Conservation (phyloP, 2,113 vertebrate genomes). For the Stegastes partitus region DNA sequence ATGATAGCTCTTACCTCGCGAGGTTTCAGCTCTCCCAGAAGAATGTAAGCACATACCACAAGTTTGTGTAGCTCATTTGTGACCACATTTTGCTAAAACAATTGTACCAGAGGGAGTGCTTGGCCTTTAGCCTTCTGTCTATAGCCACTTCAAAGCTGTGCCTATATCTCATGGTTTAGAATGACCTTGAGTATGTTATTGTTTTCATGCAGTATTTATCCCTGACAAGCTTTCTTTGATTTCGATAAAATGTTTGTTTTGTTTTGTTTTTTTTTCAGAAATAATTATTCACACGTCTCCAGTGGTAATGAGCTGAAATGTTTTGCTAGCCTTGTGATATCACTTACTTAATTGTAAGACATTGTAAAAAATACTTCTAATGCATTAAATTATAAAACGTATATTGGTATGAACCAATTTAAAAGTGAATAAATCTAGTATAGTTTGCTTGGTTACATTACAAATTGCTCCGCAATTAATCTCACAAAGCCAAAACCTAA, state of each 20-base stretch:
- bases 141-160: neutral
- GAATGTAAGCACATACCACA: neutral
- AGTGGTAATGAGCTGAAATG: neutral
- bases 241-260: neutral
- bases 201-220: conserved; percentile 19
- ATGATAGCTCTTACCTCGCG: neutral
- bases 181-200: neutral
- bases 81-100: conserved; percentile 9
- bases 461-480: too few species aligned
- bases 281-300: neutral
- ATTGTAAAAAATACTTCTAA: neutral
- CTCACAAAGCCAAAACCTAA: neutral
- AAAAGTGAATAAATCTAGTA: too few species aligned
- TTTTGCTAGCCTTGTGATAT: neutral
- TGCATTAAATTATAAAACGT: neutral
- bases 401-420: neutral
- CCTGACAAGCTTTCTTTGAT: neutral
- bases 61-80: neutral
- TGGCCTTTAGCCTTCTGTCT: conserved; percentile 14
- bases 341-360: neutral
- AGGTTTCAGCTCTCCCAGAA: conserved; percentile 1
- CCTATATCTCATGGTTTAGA: conserved; percentile 4
- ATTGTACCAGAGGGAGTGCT: conserved; percentile 1
- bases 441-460: too few species aligned
- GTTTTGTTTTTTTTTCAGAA: too few species aligned